Conservation (phyloP, 1,140 invertebrate species). For the Bombus affinis region DNA sequence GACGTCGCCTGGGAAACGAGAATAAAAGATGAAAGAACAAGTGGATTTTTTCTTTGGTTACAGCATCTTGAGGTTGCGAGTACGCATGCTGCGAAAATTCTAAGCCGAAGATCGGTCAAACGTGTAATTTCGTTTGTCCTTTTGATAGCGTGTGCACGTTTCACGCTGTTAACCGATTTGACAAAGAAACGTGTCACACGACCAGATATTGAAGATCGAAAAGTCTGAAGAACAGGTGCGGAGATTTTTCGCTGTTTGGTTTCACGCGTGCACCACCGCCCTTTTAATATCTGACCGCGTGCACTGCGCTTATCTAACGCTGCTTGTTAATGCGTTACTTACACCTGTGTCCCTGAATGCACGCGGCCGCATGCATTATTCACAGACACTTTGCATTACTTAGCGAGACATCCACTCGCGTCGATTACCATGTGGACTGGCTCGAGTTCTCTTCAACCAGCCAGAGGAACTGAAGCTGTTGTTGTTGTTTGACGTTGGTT, state of each 20-base stretch:
- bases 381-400: slow-evolving; percentile 49
- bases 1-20: neutral
- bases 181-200: too few species aligned
- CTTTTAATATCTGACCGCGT: slow-evolving; percentile 34
- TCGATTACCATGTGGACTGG: slow-evolving; percentile 33
- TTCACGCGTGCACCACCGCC: neutral
- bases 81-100: too few species aligned
- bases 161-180: neutral
- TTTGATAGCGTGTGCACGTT: neutral
- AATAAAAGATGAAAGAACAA: too few species aligned
- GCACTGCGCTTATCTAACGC: slow-evolving; percentile 18
- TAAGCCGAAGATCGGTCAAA: neutral
- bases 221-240: too few species aligned
- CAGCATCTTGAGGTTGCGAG: neutral
- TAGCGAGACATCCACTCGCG: slow-evolving; percentile 26
- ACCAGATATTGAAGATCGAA: neutral
- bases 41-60: slow-evolving; percentile 13
- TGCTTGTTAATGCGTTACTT: slow-evolving; percentile 46
- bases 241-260: slow-evolving; percentile 7
- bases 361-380: slow-evolving; percentile 39
- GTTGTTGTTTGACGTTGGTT: slow-evolving; percentile 12
- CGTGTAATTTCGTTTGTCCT: neutral
- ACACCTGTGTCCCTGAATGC: slow-evolving; percentile 27
- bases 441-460: slow-evolving; percentile 8
- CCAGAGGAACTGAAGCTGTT: neutral